A percentile compares a stretch with the other conserved stretches of the same genome.
Evolutionary conservation across 2,113 vertebrate genomes (phyloP).

Genomic region (Lutjanus erythropterus): DNA sequence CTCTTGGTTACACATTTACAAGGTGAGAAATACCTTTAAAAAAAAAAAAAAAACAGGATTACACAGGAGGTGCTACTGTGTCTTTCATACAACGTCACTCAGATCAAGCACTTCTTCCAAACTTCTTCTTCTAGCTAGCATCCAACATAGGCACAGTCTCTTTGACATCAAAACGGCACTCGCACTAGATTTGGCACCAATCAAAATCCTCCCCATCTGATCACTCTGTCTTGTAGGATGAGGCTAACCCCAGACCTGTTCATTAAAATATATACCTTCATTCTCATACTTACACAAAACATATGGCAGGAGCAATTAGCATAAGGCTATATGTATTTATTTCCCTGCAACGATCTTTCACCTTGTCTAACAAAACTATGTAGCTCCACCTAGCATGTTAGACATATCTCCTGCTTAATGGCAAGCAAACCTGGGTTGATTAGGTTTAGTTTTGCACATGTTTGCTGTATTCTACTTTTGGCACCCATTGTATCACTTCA

Average conservation of each 20-base stretch:
- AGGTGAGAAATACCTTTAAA: constrained; percentile 40
- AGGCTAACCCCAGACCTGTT: not conserved
- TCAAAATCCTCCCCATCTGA: not conserved
- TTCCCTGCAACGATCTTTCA: constrained; percentile 57
- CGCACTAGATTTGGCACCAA: constrained; percentile 20
- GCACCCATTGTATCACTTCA: not conserved
- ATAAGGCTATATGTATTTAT: constrained; percentile 62
- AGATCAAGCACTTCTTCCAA: constrained; percentile 3
- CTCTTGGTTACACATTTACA: constrained; percentile 59
- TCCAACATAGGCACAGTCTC: constrained; percentile 49
- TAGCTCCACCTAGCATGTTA: constrained; percentile 32
- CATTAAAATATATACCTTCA: constrained; percentile 27
- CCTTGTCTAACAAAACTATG: constrained; percentile 27
- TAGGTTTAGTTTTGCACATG: not conserved
- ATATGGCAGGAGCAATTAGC: constrained; percentile 59
- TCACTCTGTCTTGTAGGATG: not conserved
- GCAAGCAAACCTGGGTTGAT: constrained; percentile 19
- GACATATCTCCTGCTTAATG: not conserved
- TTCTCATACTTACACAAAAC: constrained; percentile 30
- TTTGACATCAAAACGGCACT: constrained; percentile 68
- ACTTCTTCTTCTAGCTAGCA: not conserved
- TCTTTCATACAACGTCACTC: constrained; percentile 12
- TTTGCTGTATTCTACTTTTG: not conserved
- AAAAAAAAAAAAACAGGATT: not conserved
- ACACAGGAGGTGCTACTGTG: constrained; percentile 35